These are phyloP conservation scores for Lynx canadensis DNA, from an alignment of 2,113 vertebrate genomes.

Conservation along the genomic window DNA sequence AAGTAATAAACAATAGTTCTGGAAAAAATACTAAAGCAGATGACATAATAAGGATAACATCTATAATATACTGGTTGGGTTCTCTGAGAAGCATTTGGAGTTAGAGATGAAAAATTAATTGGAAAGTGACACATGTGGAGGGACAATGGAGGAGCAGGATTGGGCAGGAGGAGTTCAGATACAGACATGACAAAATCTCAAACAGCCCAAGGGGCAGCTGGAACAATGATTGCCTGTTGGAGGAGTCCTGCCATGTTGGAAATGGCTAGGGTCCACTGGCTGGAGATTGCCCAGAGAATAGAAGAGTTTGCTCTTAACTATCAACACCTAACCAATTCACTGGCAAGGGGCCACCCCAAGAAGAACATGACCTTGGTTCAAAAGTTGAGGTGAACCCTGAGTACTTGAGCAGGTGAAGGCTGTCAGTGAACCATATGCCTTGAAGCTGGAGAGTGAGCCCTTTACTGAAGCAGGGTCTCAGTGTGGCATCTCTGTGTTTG, in stretches of 20 bases:
- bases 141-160: background rate
- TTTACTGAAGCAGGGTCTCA: background rate
- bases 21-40: background rate
- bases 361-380: background rate
- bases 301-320: background rate
- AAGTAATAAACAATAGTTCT: background rate
- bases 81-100: background rate
- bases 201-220: background rate
- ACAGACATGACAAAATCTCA: background rate
- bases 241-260: background rate
- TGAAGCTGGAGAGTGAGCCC: background rate
- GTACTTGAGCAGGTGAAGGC: background rate
- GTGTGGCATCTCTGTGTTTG: background rate
- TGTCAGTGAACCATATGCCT: background rate
- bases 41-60: background rate
- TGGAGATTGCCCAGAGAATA: background rate
- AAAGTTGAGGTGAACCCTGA: background rate
- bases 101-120: background rate
- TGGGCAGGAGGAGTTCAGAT: background rate
- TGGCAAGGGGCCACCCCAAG: background rate
- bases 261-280: background rate
- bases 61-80: background rate
- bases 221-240: background rate
- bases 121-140: background rate
- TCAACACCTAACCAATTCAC: background rate